Conservation (phyloP, 2,113 vertebrate genomes). For the Leptocoma aspasia region DNA sequence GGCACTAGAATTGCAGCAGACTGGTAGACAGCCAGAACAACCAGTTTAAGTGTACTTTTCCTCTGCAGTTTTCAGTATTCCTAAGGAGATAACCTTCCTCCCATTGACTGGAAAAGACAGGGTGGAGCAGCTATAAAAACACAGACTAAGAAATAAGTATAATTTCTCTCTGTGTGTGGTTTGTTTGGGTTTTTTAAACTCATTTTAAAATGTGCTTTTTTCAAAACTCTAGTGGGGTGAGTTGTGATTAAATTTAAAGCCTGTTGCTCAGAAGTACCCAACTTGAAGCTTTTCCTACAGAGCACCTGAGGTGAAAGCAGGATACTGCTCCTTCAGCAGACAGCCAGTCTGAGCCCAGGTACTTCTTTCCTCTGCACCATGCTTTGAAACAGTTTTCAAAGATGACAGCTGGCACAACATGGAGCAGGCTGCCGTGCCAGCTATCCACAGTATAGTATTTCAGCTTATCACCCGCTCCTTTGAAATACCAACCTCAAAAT, state of each 20-base stretch:
- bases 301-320: not conserved
- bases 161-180: not conserved
- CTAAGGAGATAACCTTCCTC: slow-evolving; percentile 1
- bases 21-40: slow-evolving; percentile 6
- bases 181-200: rapidly evolving
- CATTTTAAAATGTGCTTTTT: not conserved
- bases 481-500: slow-evolving; percentile 89
- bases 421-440: not conserved
- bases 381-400: slow-evolving; percentile 33
- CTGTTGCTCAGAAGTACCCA: not conserved
- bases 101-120: not conserved
- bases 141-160: not conserved
- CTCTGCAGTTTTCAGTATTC: not conserved
- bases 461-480: slow-evolving; percentile 1
- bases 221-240: not conserved
- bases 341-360: not conserved
- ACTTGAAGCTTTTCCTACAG: not conserved
- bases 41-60: not conserved
- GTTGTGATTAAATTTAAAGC: not conserved
- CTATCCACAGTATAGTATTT: slow-evolving; percentile 15
- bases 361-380: not conserved
- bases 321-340: not conserved
- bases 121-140: slow-evolving; percentile 1
- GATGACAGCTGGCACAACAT: slow-evolving; percentile 14
- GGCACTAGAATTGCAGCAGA: not conserved